Evolutionary conservation across 2,797 vertebrate genomes (phyloP).

Genomic region (Garrulus glandarius): DNA sequence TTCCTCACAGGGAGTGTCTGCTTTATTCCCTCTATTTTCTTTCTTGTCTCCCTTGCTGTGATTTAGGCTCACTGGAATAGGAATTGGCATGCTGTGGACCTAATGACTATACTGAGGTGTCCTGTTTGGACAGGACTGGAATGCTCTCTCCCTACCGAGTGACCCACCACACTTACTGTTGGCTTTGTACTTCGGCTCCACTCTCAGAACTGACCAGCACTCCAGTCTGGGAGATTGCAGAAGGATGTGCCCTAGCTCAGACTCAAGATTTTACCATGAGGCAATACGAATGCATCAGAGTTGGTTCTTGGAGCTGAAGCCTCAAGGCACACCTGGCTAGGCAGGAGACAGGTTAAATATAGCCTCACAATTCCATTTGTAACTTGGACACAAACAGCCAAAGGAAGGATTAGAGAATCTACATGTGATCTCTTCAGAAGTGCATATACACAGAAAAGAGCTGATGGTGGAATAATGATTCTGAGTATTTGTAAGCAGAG

Average conservation of each 20-base stretch:
- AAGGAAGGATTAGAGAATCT: not conserved
- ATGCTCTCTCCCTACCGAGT: not conserved
- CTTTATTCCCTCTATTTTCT: not conserved
- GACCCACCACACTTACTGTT: accelerated
- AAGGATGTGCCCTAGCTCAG: not conserved
- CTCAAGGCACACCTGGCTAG: not conserved
- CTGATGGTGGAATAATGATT: not conserved
- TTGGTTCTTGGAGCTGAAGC: not conserved
- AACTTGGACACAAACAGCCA: not conserved
- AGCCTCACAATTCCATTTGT: not conserved
- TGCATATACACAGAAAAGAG: not conserved
- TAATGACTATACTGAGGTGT: not conserved
- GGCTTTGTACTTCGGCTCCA: not conserved
- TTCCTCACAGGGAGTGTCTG: not conserved
- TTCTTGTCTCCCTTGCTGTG: not conserved
- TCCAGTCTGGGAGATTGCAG: not conserved
- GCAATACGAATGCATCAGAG: accelerated
- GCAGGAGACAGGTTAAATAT: not conserved
- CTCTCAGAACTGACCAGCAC: not conserved
- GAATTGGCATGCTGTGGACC: not conserved
- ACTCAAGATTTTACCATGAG: not conserved
- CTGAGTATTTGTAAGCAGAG: not conserved
- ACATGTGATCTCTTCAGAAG: not conserved
- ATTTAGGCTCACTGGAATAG: not conserved
- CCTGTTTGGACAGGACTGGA: not conserved